Conservation (phyloP, 1,140 invertebrate species). For the Procambarus virginalis region DNA sequence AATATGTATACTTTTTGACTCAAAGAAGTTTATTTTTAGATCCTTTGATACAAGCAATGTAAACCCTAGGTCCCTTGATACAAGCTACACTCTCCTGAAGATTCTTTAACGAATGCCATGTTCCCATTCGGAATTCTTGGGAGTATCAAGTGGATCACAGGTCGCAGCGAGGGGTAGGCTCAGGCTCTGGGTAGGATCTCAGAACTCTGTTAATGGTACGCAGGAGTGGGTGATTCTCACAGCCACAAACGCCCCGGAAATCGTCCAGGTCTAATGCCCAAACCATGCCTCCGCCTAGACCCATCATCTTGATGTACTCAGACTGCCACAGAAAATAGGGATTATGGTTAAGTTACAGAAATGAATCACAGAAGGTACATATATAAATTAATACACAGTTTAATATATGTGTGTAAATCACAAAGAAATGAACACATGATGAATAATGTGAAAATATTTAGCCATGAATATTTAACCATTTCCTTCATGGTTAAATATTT, state of each 20-base stretch:
- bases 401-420: too few species aligned
- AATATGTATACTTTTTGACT: too few species aligned
- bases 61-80: not conserved
- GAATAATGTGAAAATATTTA: too few species aligned
- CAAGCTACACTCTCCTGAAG: not conserved
- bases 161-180: conserved; percentile 55
- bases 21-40: not conserved
- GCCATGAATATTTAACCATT: too few species aligned
- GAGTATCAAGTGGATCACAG: conserved; percentile 3
- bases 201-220: conserved; percentile 85
- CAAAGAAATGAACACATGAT: too few species aligned
- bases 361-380: not conserved
- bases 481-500: too few species aligned
- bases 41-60: not conserved
- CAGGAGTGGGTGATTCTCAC: conserved; percentile 83
- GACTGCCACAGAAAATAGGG: conserved; percentile 74
- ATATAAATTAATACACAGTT: not conserved
- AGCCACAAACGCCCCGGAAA: conserved; percentile 80
- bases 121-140: not conserved
- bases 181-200: conserved; percentile 77
- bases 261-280: conserved; percentile 94
- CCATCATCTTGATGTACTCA: conserved; percentile 72
- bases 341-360: not conserved
- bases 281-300: conserved; percentile 85
- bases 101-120: not conserved